A percentile compares a stretch with the other conserved stretches of the same genome.
phyloP scores from a whole-genome alignment of 2,113 vertebrate genomes.

The Salvator merianae region DNA sequence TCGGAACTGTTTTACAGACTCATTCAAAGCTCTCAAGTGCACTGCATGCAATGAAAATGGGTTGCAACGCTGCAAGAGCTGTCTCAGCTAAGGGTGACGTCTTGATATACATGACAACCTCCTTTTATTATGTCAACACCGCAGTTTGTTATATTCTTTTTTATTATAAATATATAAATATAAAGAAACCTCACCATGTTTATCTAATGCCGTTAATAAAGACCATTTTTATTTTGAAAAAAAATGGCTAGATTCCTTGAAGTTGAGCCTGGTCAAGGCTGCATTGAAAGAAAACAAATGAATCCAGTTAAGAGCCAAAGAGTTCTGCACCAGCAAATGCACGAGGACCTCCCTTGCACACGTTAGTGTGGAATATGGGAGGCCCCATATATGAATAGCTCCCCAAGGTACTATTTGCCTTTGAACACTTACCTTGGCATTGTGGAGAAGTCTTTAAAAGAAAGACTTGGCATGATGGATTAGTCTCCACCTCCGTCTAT shows the following conservation, averaged over 20 bases:
- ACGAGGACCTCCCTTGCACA: too few relatives aligned
- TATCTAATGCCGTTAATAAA: conserved; percentile 70
- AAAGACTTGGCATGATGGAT: too few relatives aligned
- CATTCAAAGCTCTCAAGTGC: conserved; percentile 97
- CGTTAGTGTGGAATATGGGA: too few relatives aligned
- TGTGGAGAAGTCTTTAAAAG: too few relatives aligned
- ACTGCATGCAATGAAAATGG: conserved; percentile 98
- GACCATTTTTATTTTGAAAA: conserved; percentile 64
- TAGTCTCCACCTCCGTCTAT: too few relatives aligned
- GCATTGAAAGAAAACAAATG: too few relatives aligned
- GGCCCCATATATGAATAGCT: too few relatives aligned
- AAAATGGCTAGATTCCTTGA: not conserved
- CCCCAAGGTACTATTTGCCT: too few relatives aligned
- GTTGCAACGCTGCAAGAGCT: conserved; percentile 89
- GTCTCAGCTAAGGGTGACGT: conserved; percentile 65
- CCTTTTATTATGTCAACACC: conserved; percentile 57
- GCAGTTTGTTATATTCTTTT: conserved; percentile 68
- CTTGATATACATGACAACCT: not conserved
- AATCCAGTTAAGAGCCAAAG: too few relatives aligned
- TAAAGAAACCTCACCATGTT: conserved; percentile 36
- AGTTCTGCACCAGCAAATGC: too few relatives aligned
- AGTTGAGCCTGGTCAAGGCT: too few relatives aligned
- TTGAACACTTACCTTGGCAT: too few relatives aligned
- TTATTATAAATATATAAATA: conserved; percentile 1
- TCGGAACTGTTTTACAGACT: conserved; percentile 98